Conservation (phyloP, 2,888 invertebrate species). For the Smittia sp. region DNA sequence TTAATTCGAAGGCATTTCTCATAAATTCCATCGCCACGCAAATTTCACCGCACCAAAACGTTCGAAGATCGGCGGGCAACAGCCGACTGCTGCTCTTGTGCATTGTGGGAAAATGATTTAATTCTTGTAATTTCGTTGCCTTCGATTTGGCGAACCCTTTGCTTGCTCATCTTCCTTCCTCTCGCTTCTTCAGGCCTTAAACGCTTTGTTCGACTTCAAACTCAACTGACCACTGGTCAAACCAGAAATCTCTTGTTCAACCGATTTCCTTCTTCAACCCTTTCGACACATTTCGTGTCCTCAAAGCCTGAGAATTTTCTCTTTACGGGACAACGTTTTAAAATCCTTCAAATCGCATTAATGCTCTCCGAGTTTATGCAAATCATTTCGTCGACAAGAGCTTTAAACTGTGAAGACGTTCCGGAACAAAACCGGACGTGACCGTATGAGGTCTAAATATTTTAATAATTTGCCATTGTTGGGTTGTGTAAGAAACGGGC, state of each 20-base stretch:
- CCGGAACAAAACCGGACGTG: constrained; percentile 37
- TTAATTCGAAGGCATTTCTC: constrained; percentile 39
- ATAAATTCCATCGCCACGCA: constrained; percentile 32
- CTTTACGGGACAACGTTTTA: not conserved
- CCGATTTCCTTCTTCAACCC: constrained; percentile 14
- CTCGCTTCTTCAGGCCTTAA: not conserved
- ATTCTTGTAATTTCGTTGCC: constrained; percentile 18
- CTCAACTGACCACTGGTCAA: constrained; percentile 43
- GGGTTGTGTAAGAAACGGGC: not conserved
- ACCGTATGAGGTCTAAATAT: constrained; percentile 42
- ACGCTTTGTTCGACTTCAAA: constrained; percentile 23
- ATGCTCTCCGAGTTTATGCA: constrained; percentile 27
- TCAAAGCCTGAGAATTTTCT: constrained; percentile 19
- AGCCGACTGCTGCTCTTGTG: constrained; percentile 7
- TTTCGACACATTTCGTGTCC: not conserved
- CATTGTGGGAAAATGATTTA: constrained; percentile 40
- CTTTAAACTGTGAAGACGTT: not conserved
- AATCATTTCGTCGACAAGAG: constrained; percentile 27
- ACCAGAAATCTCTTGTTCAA: constrained; percentile 38
- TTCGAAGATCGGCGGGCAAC: not conserved
- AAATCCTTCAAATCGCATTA: constrained; percentile 41
- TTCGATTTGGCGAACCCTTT: constrained; percentile 25
- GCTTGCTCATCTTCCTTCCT: not conserved
- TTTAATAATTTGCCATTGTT: constrained; percentile 41
- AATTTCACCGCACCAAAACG: not conserved